Evolutionary conservation across 2,797 vertebrate species (phyloP), one percentile per base, ranked within the genome.

Genomic region (Neosalanx taihuensis): DNA sequence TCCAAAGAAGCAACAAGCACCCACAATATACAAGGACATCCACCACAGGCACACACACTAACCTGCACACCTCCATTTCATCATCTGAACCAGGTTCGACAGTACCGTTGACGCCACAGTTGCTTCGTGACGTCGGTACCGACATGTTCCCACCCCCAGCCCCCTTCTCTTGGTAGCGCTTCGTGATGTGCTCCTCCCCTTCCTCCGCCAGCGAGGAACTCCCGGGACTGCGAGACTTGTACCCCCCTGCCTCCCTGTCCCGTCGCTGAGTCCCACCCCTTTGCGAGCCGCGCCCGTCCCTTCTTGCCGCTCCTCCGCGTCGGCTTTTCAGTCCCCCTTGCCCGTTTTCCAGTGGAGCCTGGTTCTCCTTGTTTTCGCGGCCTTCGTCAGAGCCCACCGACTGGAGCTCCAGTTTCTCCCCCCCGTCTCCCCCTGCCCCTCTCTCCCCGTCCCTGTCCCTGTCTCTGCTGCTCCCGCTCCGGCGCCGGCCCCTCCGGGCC

Each of bases 51-150:
- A 6, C 49, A 13, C 29, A 63, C 70, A 95, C 96, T 95, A 81
- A 99, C 96, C 96, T 97, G 96, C 96, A 99, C 59, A 92, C 88
- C 85, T 96, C 94, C 83, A 92, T 82, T 84, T 97, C 93, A 78
- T 96, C 95, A 73, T 94, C 94, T 64, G 87, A 88, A 78, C 85
- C 89, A 77, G 72, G 85, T 72, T 72, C 88, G n/a, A 46, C 56
- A n/a, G 74, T 66, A 18, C 66, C 60, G 46, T 90, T 89, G 41
- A 62, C 67, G 1, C 62, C 31, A 12, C 86, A 82, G 70, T 79
- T 70, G 72, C 70, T 76, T 70, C 69, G 80, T 9, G 79, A 56
- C 0, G 79, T 83, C 64, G 86, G 87, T 31, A 70, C 84, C 2
- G 93, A 86, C 85, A 89, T 82, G 76, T 88, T 83, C 15, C 90